phyloP scores from a whole-genome alignment of 2,797 vertebrate genomes.

The Acropternis orthonyx region DNA sequence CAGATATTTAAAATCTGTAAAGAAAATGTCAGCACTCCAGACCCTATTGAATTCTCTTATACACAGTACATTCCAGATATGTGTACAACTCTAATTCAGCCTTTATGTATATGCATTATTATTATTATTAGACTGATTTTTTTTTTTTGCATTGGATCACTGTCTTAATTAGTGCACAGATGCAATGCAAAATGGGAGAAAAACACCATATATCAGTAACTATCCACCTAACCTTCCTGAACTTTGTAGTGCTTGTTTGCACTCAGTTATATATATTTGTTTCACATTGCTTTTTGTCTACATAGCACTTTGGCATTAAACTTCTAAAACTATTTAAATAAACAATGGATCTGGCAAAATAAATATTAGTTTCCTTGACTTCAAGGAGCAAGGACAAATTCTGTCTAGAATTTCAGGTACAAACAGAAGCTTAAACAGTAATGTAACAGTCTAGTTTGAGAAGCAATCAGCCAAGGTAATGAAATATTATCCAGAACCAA shows the following conservation, averaged over 20 bases:
- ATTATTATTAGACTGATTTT: not conserved
- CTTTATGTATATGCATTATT: not conserved
- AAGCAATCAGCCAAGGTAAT: conserved; percentile 1
- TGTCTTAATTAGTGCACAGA: not conserved
- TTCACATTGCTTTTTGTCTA: not conserved
- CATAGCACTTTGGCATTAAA: not conserved
- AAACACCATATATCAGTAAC: not conserved
- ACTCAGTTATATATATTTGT: not conserved
- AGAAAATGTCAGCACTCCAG: not conserved
- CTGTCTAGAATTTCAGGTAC: not conserved
- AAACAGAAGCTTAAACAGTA: not conserved
- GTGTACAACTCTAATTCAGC: not conserved
- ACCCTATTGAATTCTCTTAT: not conserved
- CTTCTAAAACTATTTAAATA: not conserved
- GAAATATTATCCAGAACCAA: conserved; percentile 22
- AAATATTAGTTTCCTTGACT: not conserved
- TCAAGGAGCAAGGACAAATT: not conserved
- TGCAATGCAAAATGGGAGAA: not conserved
- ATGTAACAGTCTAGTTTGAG: not conserved
- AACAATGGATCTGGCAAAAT: not conserved
- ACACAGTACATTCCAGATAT: not conserved
- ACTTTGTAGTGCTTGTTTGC: not conserved
- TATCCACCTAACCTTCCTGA: not conserved
- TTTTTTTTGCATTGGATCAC: not conserved
- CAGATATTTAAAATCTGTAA: not conserved